These are phyloP conservation scores for Mayetiola destructor DNA, from an alignment of 2,888 invertebrate genomes.

Conservation along the genomic window DNA sequence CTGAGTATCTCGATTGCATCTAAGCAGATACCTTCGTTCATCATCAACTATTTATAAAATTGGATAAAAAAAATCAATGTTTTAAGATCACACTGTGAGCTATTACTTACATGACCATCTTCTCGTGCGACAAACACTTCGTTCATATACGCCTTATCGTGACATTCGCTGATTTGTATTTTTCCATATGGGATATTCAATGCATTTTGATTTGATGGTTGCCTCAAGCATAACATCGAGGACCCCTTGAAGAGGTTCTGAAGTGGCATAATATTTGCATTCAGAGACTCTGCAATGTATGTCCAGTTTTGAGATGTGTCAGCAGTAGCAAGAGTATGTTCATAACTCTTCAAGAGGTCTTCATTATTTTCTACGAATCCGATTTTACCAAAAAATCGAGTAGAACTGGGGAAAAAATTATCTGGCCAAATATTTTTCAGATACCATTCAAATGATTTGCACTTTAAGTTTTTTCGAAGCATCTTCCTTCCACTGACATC, in stretches of 20 bases:
- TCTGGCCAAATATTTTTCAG: conserved; percentile 90
- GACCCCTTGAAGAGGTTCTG: background rate
- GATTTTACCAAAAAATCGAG: conserved; percentile 82
- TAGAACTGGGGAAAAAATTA: conserved; percentile 81
- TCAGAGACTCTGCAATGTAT: conserved; percentile 24
- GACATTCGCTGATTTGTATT: conserved; percentile 16
- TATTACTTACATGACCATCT: conserved; percentile 35
- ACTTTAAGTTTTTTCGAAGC: conserved; percentile 55
- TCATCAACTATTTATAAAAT: conserved; percentile 45
- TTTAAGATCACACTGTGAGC: background rate
- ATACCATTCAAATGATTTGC: conserved; percentile 88
- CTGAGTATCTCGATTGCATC: conserved; percentile 41
- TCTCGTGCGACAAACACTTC: conserved; percentile 58
- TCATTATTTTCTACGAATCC: conserved; percentile 30
- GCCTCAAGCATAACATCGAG: conserved; percentile 15
- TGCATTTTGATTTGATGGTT: conserved; percentile 15
- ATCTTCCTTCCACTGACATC: conserved; percentile 47
- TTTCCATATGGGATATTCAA: conserved; percentile 16
- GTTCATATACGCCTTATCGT: conserved; percentile 32
- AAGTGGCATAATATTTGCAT: background rate
- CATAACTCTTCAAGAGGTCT: conserved; percentile 26
- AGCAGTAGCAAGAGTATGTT: conserved; percentile 21
- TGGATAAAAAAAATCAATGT: background rate
- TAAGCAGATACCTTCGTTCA: conserved; percentile 75
- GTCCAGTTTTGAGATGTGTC: conserved; percentile 14